phyloP scores from a whole-genome alignment of 2,797 vertebrate genomes.

The Rhodeus uyekii region DNA sequence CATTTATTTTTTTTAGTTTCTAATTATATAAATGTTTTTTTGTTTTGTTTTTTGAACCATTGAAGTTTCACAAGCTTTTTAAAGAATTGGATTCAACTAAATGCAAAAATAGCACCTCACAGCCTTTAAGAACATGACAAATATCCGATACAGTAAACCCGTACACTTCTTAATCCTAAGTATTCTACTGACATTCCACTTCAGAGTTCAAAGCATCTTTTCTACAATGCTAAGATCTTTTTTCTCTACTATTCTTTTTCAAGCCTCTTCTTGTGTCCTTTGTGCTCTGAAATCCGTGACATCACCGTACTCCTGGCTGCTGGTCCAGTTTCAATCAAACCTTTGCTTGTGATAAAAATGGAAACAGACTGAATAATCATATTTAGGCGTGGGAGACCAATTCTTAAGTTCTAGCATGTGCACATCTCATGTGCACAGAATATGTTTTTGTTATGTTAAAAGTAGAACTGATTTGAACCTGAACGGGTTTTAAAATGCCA shows the following conservation, averaged over 20 bases:
- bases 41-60: background rate
- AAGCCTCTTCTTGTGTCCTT: conserved; percentile 26
- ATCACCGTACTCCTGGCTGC: conserved; percentile 33
- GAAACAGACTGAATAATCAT: conserved; percentile 41
- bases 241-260: conserved; percentile 10
- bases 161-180: conserved; percentile 31
- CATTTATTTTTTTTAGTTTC: background rate
- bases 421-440: background rate
- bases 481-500: background rate
- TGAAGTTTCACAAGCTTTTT: conserved; percentile 19
- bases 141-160: conserved; percentile 20
- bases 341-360: conserved; percentile 22
- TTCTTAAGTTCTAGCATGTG: background rate
- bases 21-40: background rate
- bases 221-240: background rate
- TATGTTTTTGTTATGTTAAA: too few relatives aligned
- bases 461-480: background rate
- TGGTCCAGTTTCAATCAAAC: conserved; percentile 44
- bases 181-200: conserved; percentile 20
- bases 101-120: conserved; percentile 25
- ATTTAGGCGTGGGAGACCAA: conserved; percentile 16
- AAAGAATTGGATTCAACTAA: conserved; percentile 20
- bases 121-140: conserved; percentile 21
- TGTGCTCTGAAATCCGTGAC: conserved; percentile 28
- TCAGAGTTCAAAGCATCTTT: conserved; percentile 20